Conservation (phyloP, 2,888 invertebrate genomes). For the Xestoiulus laeticollis region DNA sequence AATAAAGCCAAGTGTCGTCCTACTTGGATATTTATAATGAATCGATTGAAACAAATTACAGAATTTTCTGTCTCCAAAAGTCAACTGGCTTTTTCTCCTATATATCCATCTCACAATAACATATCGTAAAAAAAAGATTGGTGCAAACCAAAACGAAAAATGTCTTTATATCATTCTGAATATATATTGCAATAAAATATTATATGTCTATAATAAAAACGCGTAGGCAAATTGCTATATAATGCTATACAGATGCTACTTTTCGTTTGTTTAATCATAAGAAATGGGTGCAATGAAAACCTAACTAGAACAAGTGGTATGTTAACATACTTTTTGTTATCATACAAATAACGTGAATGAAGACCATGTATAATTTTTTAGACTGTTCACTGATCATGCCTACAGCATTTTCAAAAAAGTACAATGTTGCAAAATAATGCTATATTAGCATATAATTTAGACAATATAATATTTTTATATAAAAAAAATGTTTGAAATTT, state of each 20-base stretch:
- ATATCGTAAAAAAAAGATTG: not conserved
- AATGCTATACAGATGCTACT: not conserved
- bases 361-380: no score
- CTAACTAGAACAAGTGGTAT: no score
- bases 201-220: not conserved
- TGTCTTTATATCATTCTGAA: not conserved
- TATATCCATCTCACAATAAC: not conserved
- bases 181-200: not conserved
- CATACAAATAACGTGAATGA: no score
- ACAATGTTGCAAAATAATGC: no score
- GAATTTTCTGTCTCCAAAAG: slow-evolving; percentile 9
- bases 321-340: no score
- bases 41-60: slow-evolving; percentile 34
- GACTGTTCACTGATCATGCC: no score
- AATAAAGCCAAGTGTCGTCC: slow-evolving; percentile 3
- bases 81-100: not conserved
- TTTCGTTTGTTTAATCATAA: not conserved
- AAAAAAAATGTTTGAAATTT: no score
- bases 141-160: not conserved
- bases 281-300: no score
- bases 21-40: slow-evolving; percentile 22
- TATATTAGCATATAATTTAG: no score
- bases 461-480: no score
- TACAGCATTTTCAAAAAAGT: no score
- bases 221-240: not conserved